These are phyloP conservation scores for Argyresthia albistria DNA, from an alignment of 2,888 invertebrate species.

Conservation along the genomic window DNA sequence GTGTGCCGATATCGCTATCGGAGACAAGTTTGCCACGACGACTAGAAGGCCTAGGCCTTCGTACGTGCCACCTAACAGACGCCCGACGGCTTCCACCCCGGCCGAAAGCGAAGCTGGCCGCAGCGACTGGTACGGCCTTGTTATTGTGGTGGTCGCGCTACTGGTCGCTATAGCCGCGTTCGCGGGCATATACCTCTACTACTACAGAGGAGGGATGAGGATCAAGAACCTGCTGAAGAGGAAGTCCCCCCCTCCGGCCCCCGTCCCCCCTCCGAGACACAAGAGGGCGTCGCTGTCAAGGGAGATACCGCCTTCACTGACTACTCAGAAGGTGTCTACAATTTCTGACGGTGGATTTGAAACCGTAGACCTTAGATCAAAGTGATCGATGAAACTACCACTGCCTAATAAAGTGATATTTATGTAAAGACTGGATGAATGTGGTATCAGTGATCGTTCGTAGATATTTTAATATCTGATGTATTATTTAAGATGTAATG, in stretches of 20 bases:
- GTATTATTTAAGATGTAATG: neutral
- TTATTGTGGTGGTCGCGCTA: conserved; percentile 77
- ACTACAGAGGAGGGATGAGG: conserved; percentile 80
- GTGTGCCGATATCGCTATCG: conserved; percentile 86
- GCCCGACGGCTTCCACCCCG: conserved; percentile 50
- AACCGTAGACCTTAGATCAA: conserved; percentile 55
- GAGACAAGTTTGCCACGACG: conserved; percentile 61
- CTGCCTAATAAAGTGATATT: conserved; percentile 29
- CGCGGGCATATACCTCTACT: conserved; percentile 81
- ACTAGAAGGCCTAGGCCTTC: conserved; percentile 57
- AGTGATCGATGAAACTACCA: conserved; percentile 23
- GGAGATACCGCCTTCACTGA: conserved; percentile 47
- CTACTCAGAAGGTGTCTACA: conserved; percentile 38
- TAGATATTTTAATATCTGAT: conserved; percentile 6
- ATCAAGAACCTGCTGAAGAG: conserved; percentile 76
- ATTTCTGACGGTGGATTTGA: conserved; percentile 61
- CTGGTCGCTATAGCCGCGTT: conserved; percentile 76
- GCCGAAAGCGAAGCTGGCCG: conserved; percentile 51
- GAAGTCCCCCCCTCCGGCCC: conserved; percentile 37
- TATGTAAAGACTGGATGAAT: conserved; percentile 16
- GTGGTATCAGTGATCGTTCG: conserved; percentile 6
- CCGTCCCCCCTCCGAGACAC: conserved; percentile 59
- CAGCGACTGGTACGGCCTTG: conserved; percentile 65
- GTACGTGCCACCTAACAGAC: conserved; percentile 52
- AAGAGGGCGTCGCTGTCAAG: conserved; percentile 50